phyloP scores from a whole-genome alignment of 30 jellyfish, hydroid and myxozoan genomes.

The Hydra vulgaris region DNA sequence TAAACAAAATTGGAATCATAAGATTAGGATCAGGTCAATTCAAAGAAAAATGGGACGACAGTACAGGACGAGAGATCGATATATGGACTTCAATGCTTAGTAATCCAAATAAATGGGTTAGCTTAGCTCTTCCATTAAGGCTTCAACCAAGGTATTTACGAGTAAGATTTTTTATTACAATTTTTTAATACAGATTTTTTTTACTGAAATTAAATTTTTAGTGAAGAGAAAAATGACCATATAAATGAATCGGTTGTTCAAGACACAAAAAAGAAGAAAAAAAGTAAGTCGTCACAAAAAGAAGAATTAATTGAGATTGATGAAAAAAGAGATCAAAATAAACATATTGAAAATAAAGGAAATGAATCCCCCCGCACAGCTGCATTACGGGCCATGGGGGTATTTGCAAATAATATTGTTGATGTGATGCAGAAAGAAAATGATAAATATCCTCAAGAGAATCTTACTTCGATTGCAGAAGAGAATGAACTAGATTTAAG shows the following conservation, averaged over 20 bases:
- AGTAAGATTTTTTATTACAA: background rate
- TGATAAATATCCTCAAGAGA: constrained; percentile 18
- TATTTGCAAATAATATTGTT: constrained; percentile 48
- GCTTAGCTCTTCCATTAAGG: constrained; percentile 54
- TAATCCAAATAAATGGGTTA: constrained; percentile 61
- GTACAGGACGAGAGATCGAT: constrained; percentile 67
- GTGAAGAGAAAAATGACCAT: background rate
- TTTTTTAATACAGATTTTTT: background rate
- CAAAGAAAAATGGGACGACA: constrained; percentile 74
- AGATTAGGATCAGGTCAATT: constrained; percentile 73
- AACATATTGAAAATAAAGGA: constrained; percentile 11
- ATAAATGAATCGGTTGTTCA: background rate
- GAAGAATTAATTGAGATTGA: constrained; percentile 27
- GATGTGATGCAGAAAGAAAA: constrained; percentile 29
- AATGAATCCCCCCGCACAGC: constrained; percentile 49
- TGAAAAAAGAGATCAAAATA: constrained; percentile 18
- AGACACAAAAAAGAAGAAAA: background rate
- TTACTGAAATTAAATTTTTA: background rate
- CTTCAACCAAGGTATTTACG: background rate
- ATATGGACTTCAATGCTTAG: constrained; percentile 72
- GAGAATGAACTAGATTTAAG: constrained; percentile 27
- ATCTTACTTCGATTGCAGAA: constrained; percentile 24
- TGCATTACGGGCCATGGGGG: constrained; percentile 93
- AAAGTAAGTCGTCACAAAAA: constrained; percentile 9
- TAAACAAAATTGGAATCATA: constrained; percentile 39